A percentile compares a stretch with the other conserved stretches of the same genome.
Conservation (phyloP, 2,797 vertebrate genomes). For the Tympanoctomys barrerae region DNA sequence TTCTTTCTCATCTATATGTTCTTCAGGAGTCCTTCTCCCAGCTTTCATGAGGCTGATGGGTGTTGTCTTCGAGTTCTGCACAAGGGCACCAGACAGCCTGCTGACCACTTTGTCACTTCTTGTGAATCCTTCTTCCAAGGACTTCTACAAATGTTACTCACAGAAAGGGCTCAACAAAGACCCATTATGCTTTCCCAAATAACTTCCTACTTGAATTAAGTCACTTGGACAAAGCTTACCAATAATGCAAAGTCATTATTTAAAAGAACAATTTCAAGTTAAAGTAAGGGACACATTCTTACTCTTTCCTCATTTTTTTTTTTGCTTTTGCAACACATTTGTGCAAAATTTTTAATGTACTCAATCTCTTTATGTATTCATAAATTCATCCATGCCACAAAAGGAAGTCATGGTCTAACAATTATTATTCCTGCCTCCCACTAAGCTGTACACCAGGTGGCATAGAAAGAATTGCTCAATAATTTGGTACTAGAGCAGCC, state of each 20-base stretch:
- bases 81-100: no score
- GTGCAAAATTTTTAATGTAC: not conserved
- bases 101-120: not conserved
- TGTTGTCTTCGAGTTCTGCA: not conserved
- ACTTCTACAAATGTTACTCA: not conserved
- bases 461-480: not conserved
- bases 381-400: not conserved
- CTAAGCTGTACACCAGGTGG: not conserved
- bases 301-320: not conserved
- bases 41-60: not conserved
- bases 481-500: not conserved
- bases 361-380: not conserved
- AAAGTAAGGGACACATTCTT: not conserved
- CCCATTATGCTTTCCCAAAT: not conserved
- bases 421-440: not conserved
- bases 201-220: slow-evolving; percentile 14
- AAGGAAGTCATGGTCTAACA: not conserved
- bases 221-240: not conserved
- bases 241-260: not conserved
- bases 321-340: not conserved
- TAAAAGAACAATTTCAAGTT: not conserved
- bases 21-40: not conserved
- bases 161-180: not conserved
- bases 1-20: not conserved
- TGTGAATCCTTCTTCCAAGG: not conserved